Evolutionary conservation across 2,888 invertebrate species (phyloP).

Genomic region (Crioceris asparagi): DNA sequence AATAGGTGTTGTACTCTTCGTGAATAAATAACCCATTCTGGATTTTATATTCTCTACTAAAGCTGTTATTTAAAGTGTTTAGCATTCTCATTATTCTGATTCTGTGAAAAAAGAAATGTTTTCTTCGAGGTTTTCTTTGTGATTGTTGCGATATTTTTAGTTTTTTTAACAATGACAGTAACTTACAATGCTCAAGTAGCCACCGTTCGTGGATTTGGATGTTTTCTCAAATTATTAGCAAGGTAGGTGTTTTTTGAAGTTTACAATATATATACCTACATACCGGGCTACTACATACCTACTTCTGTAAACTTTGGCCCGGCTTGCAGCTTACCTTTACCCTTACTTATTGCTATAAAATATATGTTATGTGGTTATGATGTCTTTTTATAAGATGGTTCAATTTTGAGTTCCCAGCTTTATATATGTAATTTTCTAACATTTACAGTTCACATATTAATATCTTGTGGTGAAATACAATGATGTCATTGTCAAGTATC

Average conservation of each 20-base stretch:
- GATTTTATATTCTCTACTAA: too few relatives aligned
- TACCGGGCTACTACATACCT: not conserved
- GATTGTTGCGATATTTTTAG: constrained; percentile 7
- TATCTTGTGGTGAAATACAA: too few relatives aligned
- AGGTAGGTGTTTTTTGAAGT: constrained; percentile 45
- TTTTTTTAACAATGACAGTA: constrained; percentile 24
- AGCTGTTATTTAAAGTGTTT: too few relatives aligned
- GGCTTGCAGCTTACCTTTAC: not conserved
- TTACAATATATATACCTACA: not conserved
- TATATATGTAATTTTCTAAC: too few relatives aligned
- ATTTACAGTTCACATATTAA: too few relatives aligned
- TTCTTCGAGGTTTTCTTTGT: too few relatives aligned
- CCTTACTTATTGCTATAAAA: not conserved
- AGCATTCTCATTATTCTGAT: too few relatives aligned
- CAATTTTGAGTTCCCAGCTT: not conserved
- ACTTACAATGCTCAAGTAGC: constrained; percentile 30
- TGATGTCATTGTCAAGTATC: too few relatives aligned
- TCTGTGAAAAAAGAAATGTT: too few relatives aligned
- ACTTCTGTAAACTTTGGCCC: not conserved
- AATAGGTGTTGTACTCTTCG: too few relatives aligned
- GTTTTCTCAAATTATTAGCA: constrained; percentile 73
- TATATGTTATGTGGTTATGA: not conserved
- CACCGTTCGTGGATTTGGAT: constrained; percentile 59
- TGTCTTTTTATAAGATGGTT: not conserved
- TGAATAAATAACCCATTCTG: too few relatives aligned